These are phyloP conservation scores for Oscheius sp. DNA, from an alignment of 2,888 invertebrate genomes.

Conservation along the genomic window DNA sequence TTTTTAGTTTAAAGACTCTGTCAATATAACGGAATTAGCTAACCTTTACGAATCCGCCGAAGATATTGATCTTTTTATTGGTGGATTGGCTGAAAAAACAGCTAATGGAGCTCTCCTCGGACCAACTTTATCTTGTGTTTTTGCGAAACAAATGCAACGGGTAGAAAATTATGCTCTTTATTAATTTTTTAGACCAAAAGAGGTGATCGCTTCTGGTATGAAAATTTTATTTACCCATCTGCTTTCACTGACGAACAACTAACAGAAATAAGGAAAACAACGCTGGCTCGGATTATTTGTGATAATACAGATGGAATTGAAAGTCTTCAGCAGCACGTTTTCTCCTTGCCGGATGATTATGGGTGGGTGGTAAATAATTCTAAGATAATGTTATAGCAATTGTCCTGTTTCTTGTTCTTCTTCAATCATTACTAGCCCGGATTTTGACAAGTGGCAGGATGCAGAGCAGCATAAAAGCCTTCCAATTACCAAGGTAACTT, in stretches of 20 bases:
- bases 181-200: slow-evolving; percentile 45
- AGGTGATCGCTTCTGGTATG: slow-evolving; percentile 71
- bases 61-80: slow-evolving; percentile 69
- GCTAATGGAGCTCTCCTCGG: slow-evolving; percentile 62
- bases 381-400: slow-evolving; percentile 52
- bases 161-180: slow-evolving; percentile 33
- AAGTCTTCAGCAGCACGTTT: slow-evolving; percentile 63
- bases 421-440: slow-evolving; percentile 49
- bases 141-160: slow-evolving; percentile 66
- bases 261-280: slow-evolving; percentile 64
- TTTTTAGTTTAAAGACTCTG: slow-evolving; percentile 36
- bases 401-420: slow-evolving; percentile 67
- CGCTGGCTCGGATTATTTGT: slow-evolving; percentile 67
- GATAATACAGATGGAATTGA: slow-evolving; percentile 66
- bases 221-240: slow-evolving; percentile 69
- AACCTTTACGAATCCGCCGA: slow-evolving; percentile 52
- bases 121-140: slow-evolving; percentile 68
- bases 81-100: slow-evolving; percentile 68
- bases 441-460: slow-evolving; percentile 62
- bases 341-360: slow-evolving; percentile 65
- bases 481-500: slow-evolving; percentile 60
- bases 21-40: slow-evolving; percentile 30
- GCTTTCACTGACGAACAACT: slow-evolving; percentile 67
- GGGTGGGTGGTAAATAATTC: slow-evolving; percentile 45
- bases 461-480: slow-evolving; percentile 61